Base-by-base conservation (phyloP, 1,140 invertebrate species). In the Doryteuthis pealeii region DNA sequence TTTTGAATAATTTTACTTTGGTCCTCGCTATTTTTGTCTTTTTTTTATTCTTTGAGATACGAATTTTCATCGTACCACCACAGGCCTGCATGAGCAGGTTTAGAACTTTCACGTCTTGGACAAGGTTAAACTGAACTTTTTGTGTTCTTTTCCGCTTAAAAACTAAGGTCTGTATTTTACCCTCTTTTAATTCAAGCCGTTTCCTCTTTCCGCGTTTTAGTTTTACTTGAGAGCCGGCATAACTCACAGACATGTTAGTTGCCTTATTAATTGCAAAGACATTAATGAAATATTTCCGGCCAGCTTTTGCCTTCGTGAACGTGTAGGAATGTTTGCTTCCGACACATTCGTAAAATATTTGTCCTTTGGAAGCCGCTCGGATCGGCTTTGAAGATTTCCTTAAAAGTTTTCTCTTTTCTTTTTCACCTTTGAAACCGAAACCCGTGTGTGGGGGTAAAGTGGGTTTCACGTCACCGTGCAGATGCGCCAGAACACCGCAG, bases 201-300 rank as follows among this genome's bases (percentile, higher is more conserved):
- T 30, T 31, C 62, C 58, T 78, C 67, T 76, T 77, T 33, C 33
- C 70, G n/a, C 72, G 75, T 71, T 77, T 79, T 31, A 78, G 82
- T 35, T 75, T 82, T 10, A 82, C 80, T 14, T 71, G 75, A 0
- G 80, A 77, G 18, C 83, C 83, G 14, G 74, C 75, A 73, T 86
- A 88, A 10, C 80, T 75, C 1, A 79, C 76, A 32, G 79, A 80
- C 18, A 73, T 75, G 45, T 86, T 83, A 15, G 80, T 85, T 15
- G 70, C 32, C 14, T 71, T 71, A 71, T 87, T 83, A 2, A 85
- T 65, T 1, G 81, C 82, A 78, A 84, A 87, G 10, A 87, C 86
- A 75, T 88, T 86, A 6, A 87, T 76, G 70, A 75, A 84, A 71
- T 88, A 88, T 10, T 76, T 82, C 28, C 75, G 79, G n/a, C 81